These are phyloP conservation scores for Leguminivora glycinivorella DNA, from an alignment of 1,140 invertebrate species.

Conservation along the genomic window DNA sequence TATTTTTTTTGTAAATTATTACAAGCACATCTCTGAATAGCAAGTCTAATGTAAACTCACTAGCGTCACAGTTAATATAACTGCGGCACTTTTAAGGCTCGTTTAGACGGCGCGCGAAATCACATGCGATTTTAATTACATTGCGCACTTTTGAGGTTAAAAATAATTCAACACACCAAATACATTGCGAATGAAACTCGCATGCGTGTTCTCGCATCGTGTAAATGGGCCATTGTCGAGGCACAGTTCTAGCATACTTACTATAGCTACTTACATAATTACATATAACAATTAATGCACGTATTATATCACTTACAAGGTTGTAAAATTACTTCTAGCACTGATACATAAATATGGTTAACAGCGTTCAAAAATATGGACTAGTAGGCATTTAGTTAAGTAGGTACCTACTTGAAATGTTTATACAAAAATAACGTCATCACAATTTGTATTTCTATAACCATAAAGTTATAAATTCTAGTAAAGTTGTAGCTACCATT, in stretches of 20 bases:
- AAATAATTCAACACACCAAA: too few relatives aligned
- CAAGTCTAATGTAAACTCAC: conserved; percentile 16
- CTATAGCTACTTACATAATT: conserved; percentile 4
- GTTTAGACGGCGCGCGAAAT: too few relatives aligned
- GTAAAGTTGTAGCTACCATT: not conserved
- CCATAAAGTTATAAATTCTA: not conserved
- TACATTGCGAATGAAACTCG: too few relatives aligned
- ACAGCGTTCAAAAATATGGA: conserved; percentile 4
- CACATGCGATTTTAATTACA: too few relatives aligned
- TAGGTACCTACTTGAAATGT: not conserved
- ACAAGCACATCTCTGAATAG: conserved; percentile 1
- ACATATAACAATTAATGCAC: conserved; percentile 34
- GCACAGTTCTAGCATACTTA: conserved; percentile 38
- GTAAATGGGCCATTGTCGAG: too few relatives aligned
- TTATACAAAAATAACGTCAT: not conserved
- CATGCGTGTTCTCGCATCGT: too few relatives aligned
- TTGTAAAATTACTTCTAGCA: conserved; percentile 25
- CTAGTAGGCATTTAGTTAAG: not conserved
- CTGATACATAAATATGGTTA: conserved; percentile 9
- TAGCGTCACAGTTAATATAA: conserved; percentile 53
- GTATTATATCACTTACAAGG: conserved; percentile 32
- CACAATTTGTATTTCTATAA: not conserved
- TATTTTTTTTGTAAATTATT: conserved; percentile 15
- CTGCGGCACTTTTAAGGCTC: conserved; percentile 41
- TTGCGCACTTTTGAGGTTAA: too few relatives aligned